Evolutionary conservation across 2,797 vertebrate genomes (phyloP).

Genomic region (Pogoniulus pusillus): DNA sequence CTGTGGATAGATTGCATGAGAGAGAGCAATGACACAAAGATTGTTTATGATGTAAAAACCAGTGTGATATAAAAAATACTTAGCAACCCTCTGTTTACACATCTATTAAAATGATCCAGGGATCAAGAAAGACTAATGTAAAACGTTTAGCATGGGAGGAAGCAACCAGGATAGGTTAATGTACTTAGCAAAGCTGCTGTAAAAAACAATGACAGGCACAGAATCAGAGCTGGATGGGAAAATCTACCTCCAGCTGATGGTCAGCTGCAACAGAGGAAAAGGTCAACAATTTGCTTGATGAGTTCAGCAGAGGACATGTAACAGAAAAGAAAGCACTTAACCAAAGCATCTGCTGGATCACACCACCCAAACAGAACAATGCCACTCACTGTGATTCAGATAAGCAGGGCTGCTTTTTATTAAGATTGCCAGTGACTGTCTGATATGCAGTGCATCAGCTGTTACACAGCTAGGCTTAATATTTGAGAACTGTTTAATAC

Average conservation of each 20-base stretch:
- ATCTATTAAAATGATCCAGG: conserved; percentile 18
- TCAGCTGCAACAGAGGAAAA: conserved; percentile 23
- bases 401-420: not conserved
- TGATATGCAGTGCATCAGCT: not conserved
- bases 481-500: not conserved
- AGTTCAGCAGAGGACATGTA: not conserved
- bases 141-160: conserved; percentile 19
- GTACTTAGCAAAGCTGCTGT: conserved; percentile 35
- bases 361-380: not conserved
- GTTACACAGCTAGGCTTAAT: not conserved
- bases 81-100: conserved; percentile 44
- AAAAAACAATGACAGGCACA: not conserved
- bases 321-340: not conserved
- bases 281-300: not conserved
- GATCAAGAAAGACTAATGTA: conserved; percentile 25
- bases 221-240: not conserved
- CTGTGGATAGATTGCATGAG: not conserved
- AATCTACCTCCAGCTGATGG: not conserved
- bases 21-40: not conserved
- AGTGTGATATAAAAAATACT: not conserved
- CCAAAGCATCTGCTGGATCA: not conserved
- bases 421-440: not conserved
- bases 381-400: not conserved
- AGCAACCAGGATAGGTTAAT: conserved; percentile 28
- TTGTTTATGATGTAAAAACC: not conserved